A percentile compares a stretch with the other conserved stretches of the same genome.
phyloP scores from a whole-genome alignment of 2,888 invertebrate genomes.

The Iselma pallidipennis region DNA sequence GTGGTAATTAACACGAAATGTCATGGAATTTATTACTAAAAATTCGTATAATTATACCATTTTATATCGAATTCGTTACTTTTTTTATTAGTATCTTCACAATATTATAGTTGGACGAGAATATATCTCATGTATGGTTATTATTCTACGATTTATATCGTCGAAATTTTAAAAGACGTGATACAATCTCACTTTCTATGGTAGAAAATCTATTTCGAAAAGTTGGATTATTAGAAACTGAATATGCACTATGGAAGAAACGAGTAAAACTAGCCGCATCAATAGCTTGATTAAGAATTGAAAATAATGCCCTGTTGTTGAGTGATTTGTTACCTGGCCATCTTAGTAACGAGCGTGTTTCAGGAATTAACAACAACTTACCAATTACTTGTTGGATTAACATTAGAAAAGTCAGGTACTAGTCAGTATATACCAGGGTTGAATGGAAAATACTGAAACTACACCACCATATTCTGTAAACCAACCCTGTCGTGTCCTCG shows the following conservation, averaged over 20 bases:
- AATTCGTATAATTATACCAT: background rate
- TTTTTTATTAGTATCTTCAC: too few relatives aligned
- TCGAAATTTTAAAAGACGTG: conserved; percentile 60
- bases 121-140: conserved; percentile 61
- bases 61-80: too few relatives aligned
- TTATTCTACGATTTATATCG: conserved; percentile 72
- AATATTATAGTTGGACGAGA: background rate
- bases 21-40: too few relatives aligned
- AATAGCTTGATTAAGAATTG: conserved; percentile 74
- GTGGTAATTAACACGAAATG: too few relatives aligned
- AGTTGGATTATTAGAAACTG: conserved; percentile 58
- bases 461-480: too few relatives aligned
- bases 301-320: conserved; percentile 69
- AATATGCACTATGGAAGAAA: conserved; percentile 66
- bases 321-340: conserved; percentile 73
- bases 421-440: background rate
- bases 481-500: too few relatives aligned
- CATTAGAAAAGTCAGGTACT: conserved; percentile 69
- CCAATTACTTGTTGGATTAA: conserved; percentile 81
- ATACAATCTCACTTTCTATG: conserved; percentile 37
- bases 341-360: conserved; percentile 70
- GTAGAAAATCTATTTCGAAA: conserved; percentile 45
- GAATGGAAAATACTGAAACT: too few relatives aligned
- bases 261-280: conserved; percentile 75
- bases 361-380: conserved; percentile 58